Evolutionary conservation across 1,140 invertebrate genomes (phyloP).

Genomic region (Metopolophium dirhodum): DNA sequence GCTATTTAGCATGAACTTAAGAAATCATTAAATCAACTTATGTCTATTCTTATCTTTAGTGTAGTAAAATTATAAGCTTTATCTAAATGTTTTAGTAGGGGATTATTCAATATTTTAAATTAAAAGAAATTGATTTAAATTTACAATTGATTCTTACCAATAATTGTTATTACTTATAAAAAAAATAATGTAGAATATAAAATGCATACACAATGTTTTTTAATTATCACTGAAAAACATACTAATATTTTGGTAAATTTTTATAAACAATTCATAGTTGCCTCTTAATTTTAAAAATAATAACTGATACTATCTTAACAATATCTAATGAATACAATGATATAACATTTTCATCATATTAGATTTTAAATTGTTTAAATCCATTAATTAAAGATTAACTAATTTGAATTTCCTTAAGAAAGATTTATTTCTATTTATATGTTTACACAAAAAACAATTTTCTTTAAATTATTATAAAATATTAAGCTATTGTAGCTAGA

Average conservation of each 20-base stretch:
- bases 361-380: neutral
- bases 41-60: neutral
- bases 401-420: neutral
- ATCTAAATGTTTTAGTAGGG: neutral
- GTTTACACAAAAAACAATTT: too few species aligned
- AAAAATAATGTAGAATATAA: neutral
- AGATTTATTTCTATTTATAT: neutral
- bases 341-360: neutral
- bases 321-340: neutral
- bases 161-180: neutral
- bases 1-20: neutral
- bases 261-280: neutral
- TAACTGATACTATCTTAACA: neutral
- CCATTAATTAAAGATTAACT: neutral
- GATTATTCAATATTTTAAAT: neutral
- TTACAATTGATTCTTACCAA: neutral
- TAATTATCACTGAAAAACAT: neutral
- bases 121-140: neutral
- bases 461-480: too few species aligned
- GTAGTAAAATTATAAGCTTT: neutral
- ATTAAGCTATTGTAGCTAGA: too few species aligned
- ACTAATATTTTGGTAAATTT: neutral
- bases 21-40: neutral
- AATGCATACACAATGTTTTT: neutral
- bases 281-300: neutral